Conservation (phyloP, 2,113 vertebrate genomes). For the Solea senegalensis region DNA sequence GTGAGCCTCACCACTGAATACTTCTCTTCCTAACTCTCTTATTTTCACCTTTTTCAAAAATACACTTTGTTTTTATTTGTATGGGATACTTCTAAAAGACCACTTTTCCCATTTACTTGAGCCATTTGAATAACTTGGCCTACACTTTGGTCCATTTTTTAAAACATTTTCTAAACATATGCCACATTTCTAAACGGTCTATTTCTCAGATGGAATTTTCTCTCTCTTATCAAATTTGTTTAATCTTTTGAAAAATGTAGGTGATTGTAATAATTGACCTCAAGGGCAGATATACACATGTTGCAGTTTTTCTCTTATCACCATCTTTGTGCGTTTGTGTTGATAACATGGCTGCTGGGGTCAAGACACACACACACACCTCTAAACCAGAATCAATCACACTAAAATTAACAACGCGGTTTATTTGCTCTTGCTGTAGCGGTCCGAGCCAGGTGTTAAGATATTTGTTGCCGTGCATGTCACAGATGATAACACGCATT, state of each 20-base stretch:
- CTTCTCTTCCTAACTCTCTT: background rate
- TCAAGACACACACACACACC: conserved; percentile 19
- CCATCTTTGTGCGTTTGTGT: conserved; percentile 9
- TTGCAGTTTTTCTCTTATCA: conserved; percentile 13
- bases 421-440: conserved; percentile 35
- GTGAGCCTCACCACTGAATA: background rate
- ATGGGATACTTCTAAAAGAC: background rate
- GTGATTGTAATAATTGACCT: conserved; percentile 18
- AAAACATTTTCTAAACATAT: conserved; percentile 1
- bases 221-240: conserved; percentile 26
- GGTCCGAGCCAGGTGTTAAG: conserved; percentile 27
- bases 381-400: conserved; percentile 15
- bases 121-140: background rate
- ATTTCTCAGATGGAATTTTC: conserved; percentile 16
- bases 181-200: conserved; percentile 6
- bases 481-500: background rate
- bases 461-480: conserved; percentile 27
- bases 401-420: conserved; percentile 4
- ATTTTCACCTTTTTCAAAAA: background rate
- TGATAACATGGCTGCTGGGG: background rate
- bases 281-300: background rate
- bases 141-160: background rate
- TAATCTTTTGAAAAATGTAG: conserved; percentile 25
- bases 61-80: background rate
- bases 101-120: background rate